phyloP scores from a whole-genome alignment of 1,140 invertebrate genomes.

The Pomphorhynchus laevis region DNA sequence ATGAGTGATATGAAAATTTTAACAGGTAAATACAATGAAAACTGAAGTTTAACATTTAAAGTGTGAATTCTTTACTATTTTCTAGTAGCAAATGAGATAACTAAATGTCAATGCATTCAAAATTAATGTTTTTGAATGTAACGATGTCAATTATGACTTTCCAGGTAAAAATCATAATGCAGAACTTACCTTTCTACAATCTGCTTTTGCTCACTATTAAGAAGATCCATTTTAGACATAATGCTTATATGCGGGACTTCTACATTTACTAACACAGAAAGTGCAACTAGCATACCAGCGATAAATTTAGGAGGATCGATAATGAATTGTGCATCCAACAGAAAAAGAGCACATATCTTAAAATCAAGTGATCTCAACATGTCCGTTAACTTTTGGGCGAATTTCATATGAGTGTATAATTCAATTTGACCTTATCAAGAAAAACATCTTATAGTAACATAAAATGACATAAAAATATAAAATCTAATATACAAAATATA shows the following conservation, averaged over 20 bases:
- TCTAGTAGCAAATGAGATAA: too few relatives aligned
- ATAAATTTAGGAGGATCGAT: conserved; percentile 73
- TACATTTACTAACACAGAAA: conserved; percentile 76
- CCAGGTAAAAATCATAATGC: conserved; percentile 9
- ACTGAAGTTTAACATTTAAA: too few relatives aligned
- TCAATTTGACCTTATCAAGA: conserved; percentile 45
- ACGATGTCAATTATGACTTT: neutral
- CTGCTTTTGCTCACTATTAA: conserved; percentile 39
- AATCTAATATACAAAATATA: too few relatives aligned
- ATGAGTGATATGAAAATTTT: too few relatives aligned
- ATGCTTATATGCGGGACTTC: conserved; percentile 72
- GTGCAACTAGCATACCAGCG: conserved; percentile 54
- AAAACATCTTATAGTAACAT: neutral
- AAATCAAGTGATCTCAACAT: conserved; percentile 47
- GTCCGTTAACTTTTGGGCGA: conserved; percentile 43
- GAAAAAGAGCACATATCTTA: conserved; percentile 49
- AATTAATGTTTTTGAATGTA: neutral
- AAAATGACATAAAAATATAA: conserved; percentile 85
- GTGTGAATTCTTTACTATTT: too few relatives aligned
- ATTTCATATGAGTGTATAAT: conserved; percentile 65
- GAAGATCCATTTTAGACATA: conserved; percentile 65
- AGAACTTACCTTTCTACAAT: conserved; percentile 24
- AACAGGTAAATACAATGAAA: neutral
- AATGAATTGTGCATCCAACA: conserved; percentile 82
- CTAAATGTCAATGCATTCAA: neutral